Evolutionary conservation across 2,113 vertebrate genomes (phyloP).

Genomic region (Dasyurus viverrinus): DNA sequence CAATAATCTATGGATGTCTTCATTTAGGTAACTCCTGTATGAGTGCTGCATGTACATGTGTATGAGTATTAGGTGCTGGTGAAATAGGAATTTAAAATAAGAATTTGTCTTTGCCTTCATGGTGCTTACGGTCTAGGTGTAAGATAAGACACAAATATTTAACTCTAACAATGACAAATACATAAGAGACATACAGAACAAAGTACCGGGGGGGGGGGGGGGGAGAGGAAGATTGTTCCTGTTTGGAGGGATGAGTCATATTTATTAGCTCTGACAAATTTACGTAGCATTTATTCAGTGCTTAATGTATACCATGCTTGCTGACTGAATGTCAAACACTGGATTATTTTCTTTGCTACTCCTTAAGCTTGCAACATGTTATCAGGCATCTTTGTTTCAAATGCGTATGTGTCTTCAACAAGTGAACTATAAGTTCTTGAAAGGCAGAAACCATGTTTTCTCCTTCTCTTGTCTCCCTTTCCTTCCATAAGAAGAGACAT

Average conservation of each 20-base stretch:
- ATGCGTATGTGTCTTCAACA: background rate
- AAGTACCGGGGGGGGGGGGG: background rate
- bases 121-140: background rate
- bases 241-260: background rate
- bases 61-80: background rate
- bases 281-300: background rate
- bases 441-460: background rate
- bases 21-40: background rate
- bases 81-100: background rate
- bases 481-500: background rate
- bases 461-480: background rate
- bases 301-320: background rate
- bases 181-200: background rate
- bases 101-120: background rate
- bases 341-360: background rate
- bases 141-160: background rate
- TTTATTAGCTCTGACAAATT: too few species aligned
- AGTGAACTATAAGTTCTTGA: background rate
- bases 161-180: background rate
- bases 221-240: background rate
- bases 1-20: background rate
- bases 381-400: background rate
- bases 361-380: background rate
- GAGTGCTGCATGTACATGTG: background rate
- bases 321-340: background rate